Percentiles rank a stretch among this genome's conserved stretches.
These are phyloP conservation scores for Meteorus sp. DNA, from an alignment of 1,140 invertebrate genomes.

Conservation along the genomic window DNA sequence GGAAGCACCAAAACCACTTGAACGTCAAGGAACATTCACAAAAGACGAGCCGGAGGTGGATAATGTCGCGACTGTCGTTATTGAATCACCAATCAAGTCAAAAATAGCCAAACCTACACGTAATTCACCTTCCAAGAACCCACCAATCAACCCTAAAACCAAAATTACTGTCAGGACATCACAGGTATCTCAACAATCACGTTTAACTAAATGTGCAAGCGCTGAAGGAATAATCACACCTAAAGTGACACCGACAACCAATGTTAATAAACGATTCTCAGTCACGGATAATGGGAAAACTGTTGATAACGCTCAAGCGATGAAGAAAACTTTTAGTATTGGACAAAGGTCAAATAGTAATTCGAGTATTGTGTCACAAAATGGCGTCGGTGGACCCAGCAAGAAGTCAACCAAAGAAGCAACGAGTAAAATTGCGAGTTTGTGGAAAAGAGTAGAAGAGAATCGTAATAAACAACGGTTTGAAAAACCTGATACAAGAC, in stretches of 20 bases:
- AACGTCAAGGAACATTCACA: slow-evolving; percentile 85
- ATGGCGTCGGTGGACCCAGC: slow-evolving; percentile 49
- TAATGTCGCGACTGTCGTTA: slow-evolving; percentile 48
- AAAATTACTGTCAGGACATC: slow-evolving; percentile 35
- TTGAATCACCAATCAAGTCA: slow-evolving; percentile 44
- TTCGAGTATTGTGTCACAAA: slow-evolving; percentile 64
- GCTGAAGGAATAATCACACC: slow-evolving; percentile 43
- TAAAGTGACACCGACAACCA: not conserved
- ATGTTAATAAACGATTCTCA: slow-evolving; percentile 11
- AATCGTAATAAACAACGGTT: slow-evolving; percentile 64
- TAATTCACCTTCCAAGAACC: slow-evolving; percentile 32
- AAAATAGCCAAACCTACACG: slow-evolving; percentile 46
- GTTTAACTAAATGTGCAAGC: slow-evolving; percentile 43
- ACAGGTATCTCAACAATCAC: slow-evolving; percentile 40
- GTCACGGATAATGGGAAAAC: slow-evolving; percentile 28
- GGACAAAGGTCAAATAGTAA: slow-evolving; percentile 62
- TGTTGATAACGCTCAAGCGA: slow-evolving; percentile 30
- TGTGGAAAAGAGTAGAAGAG: slow-evolving; percentile 86
- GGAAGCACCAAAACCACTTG: slow-evolving; percentile 57
- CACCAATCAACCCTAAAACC: slow-evolving; percentile 34
- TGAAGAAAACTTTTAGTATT: slow-evolving; percentile 26
- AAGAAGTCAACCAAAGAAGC: slow-evolving; percentile 68
- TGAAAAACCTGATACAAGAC: slow-evolving; percentile 64
- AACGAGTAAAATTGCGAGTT: slow-evolving; percentile 82
- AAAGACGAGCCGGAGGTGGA: slow-evolving; percentile 71